phyloP scores from a whole-genome alignment of 92 coral and sea anemone species.

The Palythoa heliodiscus region DNA sequence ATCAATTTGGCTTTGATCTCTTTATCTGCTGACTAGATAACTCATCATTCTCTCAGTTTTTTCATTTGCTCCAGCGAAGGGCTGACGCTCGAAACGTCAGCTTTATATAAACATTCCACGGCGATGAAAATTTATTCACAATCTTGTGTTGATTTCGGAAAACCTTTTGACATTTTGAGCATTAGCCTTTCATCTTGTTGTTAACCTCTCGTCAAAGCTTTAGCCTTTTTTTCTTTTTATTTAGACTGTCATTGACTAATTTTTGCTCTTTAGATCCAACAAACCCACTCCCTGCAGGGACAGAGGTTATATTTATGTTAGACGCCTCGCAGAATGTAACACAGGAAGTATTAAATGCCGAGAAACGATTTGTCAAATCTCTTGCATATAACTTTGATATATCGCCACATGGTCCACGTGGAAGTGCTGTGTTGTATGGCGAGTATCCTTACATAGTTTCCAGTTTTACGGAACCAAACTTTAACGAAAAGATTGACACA shows the following conservation, averaged over 20 bases:
- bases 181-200: too few species aligned
- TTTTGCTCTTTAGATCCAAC: conserved; percentile 34
- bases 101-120: neutral
- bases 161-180: too few species aligned
- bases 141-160: too few species aligned
- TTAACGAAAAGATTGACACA: conserved; percentile 44
- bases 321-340: conserved; percentile 78
- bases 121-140: too few species aligned
- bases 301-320: conserved; percentile 75
- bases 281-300: conserved; percentile 32
- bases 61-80: too few species aligned
- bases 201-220: too few species aligned
- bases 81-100: neutral
- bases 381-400: conserved; percentile 61
- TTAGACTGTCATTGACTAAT: neutral
- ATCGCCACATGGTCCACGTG: conserved; percentile 51
- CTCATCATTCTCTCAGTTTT: too few species aligned
- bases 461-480: conserved; percentile 48
- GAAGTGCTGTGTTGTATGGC: conserved; percentile 60
- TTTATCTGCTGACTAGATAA: too few species aligned
- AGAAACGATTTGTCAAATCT: conserved; percentile 75
- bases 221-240: neutral
- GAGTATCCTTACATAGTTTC: conserved; percentile 52
- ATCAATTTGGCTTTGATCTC: too few species aligned
- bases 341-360: conserved; percentile 56